These are phyloP conservation scores for Marisa cornuarietis DNA, from an alignment of 1,140 invertebrate genomes.

Conservation along the genomic window DNA sequence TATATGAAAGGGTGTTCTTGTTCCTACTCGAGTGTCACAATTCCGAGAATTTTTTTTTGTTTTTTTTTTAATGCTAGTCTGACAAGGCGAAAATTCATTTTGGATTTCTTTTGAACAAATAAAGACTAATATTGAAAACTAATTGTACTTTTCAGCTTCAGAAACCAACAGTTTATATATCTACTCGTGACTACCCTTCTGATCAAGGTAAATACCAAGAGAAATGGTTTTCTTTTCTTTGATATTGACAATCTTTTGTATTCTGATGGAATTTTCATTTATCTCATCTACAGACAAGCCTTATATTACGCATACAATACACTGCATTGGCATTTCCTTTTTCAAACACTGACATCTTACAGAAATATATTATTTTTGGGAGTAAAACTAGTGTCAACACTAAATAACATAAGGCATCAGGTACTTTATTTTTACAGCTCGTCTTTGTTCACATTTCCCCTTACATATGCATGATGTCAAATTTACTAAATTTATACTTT, in stretches of 20 bases:
- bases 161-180: constrained; percentile 22
- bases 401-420: not conserved
- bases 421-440: not conserved
- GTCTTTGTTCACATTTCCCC: not conserved
- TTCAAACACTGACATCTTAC: not conserved
- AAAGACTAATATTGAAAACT: not conserved
- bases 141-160: constrained; percentile 9
- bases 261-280: not conserved
- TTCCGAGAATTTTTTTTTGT: no score
- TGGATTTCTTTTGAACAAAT: not conserved
- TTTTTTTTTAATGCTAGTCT: no score
- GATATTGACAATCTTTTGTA: not conserved
- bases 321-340: no score
- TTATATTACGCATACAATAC: not conserved
- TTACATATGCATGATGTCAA: not conserved
- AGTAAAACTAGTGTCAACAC: not conserved
- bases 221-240: not conserved
- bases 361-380: not conserved
- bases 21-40: no score
- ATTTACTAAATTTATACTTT: not conserved
- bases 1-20: not conserved
- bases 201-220: constrained; percentile 7
- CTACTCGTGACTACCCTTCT: constrained; percentile 19
- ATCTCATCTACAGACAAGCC: no score
- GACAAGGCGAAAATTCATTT: not conserved